Evolutionary conservation across 2,888 invertebrate genomes (phyloP), one percentile per base, ranked within the genome.

Genomic region (Lamproptera curius): DNA sequence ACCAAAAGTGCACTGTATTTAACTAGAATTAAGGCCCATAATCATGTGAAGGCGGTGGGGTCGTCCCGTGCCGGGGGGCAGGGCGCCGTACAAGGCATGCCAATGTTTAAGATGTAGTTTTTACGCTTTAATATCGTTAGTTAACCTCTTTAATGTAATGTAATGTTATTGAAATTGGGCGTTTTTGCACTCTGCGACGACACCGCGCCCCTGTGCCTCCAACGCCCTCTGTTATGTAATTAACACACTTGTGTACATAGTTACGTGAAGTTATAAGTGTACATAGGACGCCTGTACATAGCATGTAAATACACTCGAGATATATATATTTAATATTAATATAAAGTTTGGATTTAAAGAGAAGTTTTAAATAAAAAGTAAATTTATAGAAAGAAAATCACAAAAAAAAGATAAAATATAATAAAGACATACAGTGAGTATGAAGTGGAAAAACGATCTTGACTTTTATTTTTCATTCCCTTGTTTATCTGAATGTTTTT

Each of bases 351-450:
- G n/a, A 75, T 83, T 81, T 79, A 79, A 81, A 82, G 69, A 81
- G 59, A 79, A 76, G 80, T 82, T 85, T 82, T 78, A 73, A 70
- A 80, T n/a, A 76, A 62, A 65, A 73, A 82, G 78, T 73, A 76
- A 79, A 80, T 71, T 70, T 54, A 70, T 64, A 68, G 73, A 80
- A n/a, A n/a, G n/a, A 80, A 80, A 71, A 56, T 67, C 64, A 75
- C 72, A 80, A 83, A 83, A 84, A 84, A 67, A 65, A 77, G 76
- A 77, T 78, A 80, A 66, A 70, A 67, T 62, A 62, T 79, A 47
- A 82, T 81, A 84, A 82, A 84, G 65, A 82, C 82, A 84, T 86
- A 83, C 86, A 78, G 76, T 75, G 75, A 83, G 86, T 86, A 84
- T 84, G 85, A 82, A 81, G 78, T 70, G 75, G 79, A 83, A 81